Percentiles rank a stretch among this genome's conserved stretches.
Evolutionary conservation across 2,113 vertebrate species (phyloP).

Genomic region (Esox niger): DNA sequence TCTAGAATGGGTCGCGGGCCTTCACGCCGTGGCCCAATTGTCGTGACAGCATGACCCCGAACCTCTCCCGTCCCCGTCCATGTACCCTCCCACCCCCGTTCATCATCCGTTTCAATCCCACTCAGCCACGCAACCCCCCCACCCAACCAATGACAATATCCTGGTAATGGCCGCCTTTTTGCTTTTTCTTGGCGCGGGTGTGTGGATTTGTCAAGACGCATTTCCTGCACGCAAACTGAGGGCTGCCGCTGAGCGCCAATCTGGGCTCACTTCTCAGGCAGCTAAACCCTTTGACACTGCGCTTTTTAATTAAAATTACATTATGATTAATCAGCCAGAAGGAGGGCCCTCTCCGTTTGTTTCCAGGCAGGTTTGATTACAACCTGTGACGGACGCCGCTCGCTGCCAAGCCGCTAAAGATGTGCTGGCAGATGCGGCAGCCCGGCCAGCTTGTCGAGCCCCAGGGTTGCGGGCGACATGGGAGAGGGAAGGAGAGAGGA

Average conservation of each 20-base stretch:
- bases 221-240: slow-evolving; percentile 94
- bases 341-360: slow-evolving; percentile 65
- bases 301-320: slow-evolving; percentile 99
- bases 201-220: slow-evolving; percentile 86
- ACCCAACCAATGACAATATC: slow-evolving; percentile 60
- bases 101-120: not conserved
- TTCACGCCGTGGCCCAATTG: slow-evolving; percentile 62
- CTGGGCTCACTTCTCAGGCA: slow-evolving; percentile 99
- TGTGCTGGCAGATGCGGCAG: slow-evolving; percentile 93
- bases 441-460: slow-evolving; percentile 68
- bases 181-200: slow-evolving; percentile 68
- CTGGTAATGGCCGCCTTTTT: slow-evolving; percentile 69
- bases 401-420: slow-evolving; percentile 96
- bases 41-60: slow-evolving; percentile 67
- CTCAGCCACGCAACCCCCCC: slow-evolving; percentile 13
- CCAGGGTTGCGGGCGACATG: slow-evolving; percentile 56
- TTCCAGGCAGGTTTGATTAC: slow-evolving; percentile 94
- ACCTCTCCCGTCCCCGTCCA: slow-evolving; percentile 32
- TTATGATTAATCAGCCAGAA: slow-evolving; percentile 99
- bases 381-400: slow-evolving; percentile 89
- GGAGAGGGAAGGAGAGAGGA: slow-evolving; percentile 44
- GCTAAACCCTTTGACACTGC: slow-evolving; percentile 99
- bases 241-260: slow-evolving; percentile 95
- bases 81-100: not conserved
- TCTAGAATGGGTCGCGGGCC: slow-evolving; percentile 45